These are phyloP conservation scores for Dromiciops gliroides DNA, from an alignment of 2,113 vertebrate genomes.

Conservation along the genomic window DNA sequence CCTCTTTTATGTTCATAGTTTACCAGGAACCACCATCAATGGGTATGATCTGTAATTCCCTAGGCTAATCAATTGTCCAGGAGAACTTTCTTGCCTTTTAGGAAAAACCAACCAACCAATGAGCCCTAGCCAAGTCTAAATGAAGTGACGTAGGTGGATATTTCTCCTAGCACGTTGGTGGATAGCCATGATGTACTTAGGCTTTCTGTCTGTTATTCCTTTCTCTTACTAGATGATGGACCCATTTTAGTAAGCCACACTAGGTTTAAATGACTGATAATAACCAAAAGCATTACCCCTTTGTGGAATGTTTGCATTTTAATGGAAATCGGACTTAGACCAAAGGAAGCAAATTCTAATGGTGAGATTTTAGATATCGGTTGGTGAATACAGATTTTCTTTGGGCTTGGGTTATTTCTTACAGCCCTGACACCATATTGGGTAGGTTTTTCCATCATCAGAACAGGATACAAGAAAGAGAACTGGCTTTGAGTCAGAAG, in stretches of 20 bases:
- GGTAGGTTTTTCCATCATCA: not conserved
- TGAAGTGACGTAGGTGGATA: not conserved
- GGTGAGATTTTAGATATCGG: not conserved
- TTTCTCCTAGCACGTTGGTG: not conserved
- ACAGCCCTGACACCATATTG: not conserved
- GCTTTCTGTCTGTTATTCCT: not conserved
- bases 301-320: not conserved
- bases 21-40: not conserved
- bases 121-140: not conserved
- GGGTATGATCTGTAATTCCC: not conserved
- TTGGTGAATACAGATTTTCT: not conserved
- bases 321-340: not conserved
- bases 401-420: not conserved
- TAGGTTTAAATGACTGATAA: not conserved
- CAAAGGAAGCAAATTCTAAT: not conserved
- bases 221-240: not conserved
- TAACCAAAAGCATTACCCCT: not conserved
- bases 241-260: not conserved
- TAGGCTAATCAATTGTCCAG: not conserved
- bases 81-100: not conserved
- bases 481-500: not conserved
- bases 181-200: not conserved
- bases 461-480: not conserved
- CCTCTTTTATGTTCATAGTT: not conserved
- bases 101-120: not conserved